Percentiles rank a stretch among this genome's conserved stretches.
These are phyloP conservation scores for Achlya flavicornis DNA, from an alignment of 2,888 invertebrate genomes.

Conservation along the genomic window DNA sequence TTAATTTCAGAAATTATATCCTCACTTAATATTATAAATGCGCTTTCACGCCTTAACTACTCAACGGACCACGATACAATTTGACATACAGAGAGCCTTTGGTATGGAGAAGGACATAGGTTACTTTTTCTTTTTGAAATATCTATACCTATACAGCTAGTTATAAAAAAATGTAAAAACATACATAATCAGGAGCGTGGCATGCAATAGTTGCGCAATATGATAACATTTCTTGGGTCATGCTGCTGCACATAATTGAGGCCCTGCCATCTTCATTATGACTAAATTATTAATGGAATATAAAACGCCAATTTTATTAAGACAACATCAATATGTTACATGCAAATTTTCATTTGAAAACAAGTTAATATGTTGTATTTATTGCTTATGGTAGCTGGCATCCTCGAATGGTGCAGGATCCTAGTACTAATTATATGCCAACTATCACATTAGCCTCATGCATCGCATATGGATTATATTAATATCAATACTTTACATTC, in stretches of 20 bases:
- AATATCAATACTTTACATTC: not conserved
- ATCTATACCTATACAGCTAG: too few species aligned
- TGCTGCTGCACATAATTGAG: not conserved
- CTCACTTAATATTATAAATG: too few species aligned
- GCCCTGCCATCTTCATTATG: slow-evolving; percentile 1
- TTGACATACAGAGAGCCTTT: too few species aligned
- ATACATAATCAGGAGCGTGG: not conserved
- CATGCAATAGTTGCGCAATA: not conserved
- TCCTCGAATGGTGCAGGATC: slow-evolving; percentile 24
- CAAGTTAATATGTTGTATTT: slow-evolving; percentile 51
- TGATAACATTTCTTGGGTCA: not conserved
- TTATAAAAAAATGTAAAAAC: too few species aligned
- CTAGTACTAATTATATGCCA: slow-evolving; percentile 1
- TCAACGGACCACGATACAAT: too few species aligned
- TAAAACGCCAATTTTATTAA: slow-evolving; percentile 47
- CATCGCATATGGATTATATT: not conserved
- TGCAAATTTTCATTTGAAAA: slow-evolving; percentile 50
- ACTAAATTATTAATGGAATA: slow-evolving; percentile 43
- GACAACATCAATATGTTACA: slow-evolving; percentile 41
- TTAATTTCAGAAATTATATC: too few species aligned
- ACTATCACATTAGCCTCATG: slow-evolving; percentile 8
- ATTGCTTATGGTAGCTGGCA: slow-evolving; percentile 35
- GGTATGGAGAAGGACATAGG: too few species aligned
- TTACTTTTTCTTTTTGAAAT: too few species aligned
- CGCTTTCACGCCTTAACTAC: too few species aligned